Percentiles rank a stretch among this genome's conserved stretches.
phyloP scores from a whole-genome alignment of 1,140 invertebrate genomes.

The Oscheius sp. region DNA sequence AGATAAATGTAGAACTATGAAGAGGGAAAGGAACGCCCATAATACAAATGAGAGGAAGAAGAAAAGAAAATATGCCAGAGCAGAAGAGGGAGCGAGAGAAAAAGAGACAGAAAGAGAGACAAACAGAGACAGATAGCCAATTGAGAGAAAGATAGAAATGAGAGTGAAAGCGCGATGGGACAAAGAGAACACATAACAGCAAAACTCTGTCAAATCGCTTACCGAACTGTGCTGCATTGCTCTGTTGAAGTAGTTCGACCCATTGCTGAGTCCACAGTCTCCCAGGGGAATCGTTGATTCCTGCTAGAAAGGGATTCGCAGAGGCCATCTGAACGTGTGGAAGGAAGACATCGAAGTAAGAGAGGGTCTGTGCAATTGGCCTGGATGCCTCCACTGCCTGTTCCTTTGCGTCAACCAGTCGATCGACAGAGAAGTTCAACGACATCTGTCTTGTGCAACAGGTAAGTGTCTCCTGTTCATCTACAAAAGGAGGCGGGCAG shows the following conservation, averaged over 20 bases:
- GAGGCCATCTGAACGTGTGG: slow-evolving; percentile 45
- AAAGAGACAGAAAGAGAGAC: no score
- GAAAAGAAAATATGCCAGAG: no score
- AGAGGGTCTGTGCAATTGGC: slow-evolving; percentile 32
- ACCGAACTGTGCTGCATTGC: slow-evolving; percentile 38
- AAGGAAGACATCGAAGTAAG: slow-evolving; percentile 43
- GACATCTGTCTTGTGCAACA: slow-evolving; percentile 20
- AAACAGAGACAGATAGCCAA: neutral
- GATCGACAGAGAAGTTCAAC: slow-evolving; percentile 41
- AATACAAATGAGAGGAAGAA: no score
- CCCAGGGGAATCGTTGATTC: slow-evolving; percentile 21
- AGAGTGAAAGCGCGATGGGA: neutral
- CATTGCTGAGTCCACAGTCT: slow-evolving; percentile 41
- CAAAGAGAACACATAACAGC: no score
- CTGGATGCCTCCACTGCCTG: neutral
- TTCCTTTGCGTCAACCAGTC: slow-evolving; percentile 25
- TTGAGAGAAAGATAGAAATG: neutral
- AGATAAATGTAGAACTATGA: no score
- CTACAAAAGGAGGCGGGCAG: slow-evolving; percentile 5
- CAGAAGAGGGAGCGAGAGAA: no score
- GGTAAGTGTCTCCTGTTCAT: slow-evolving; percentile 3
- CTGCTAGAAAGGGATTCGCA: slow-evolving; percentile 37
- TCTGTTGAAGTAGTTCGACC: slow-evolving; percentile 41
- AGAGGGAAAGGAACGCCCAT: no score
- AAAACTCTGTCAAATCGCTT: no score